Evolutionary conservation across 2,113 vertebrate species (phyloP), one percentile per base, ranked within the genome.

Genomic region (Arenaria interpres): DNA sequence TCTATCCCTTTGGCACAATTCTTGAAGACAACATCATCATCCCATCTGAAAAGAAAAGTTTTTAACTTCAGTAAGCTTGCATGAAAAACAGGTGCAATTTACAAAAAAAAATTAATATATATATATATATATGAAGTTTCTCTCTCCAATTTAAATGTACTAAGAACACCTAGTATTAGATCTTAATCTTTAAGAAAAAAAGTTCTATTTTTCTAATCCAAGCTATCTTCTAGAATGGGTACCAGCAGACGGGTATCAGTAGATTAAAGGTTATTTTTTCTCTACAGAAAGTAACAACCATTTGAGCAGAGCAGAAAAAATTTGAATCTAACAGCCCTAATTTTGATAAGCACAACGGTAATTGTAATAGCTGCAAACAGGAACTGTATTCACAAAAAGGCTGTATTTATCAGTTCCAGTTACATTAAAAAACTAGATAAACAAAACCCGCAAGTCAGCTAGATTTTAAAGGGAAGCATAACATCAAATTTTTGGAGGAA

Each of bases 11-110:
- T 99, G 76, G 99, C 99, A 69, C 99, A 99, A 88, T 99, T 99
- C 98, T 99, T 99, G 97, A 99, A 99, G 81, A 99, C 99, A 35
- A 99, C 99, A n/a, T 99, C 99, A 73, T 99, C 99, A 37, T 99
- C 99, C 99, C 99, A 99, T 93, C 99, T 99, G 94, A 66, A 98
- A 93, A 56, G 2, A 63, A 4, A 86, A 46, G 30, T 19, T 43
- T 84, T 67, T 14, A 19, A 51, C 32, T 90, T 89, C 48, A 91
- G 46, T 82, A 73, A 84, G 21, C 6, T 64, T 56, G 9, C 2
- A 81, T 5, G 33, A 88, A 71, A 82, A 80, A 48, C 10, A 76
- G 37, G 12, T 66, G 33, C 3, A 7, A 75, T 46, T 64, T 13
- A 59, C 10, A 89, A 37, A 74, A 77, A n/a, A 33, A 56, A 12